Evolutionary conservation across 1,140 invertebrate species (phyloP), one percentile per base, ranked within the genome.

Genomic region (Nixonia krombeini): DNA sequence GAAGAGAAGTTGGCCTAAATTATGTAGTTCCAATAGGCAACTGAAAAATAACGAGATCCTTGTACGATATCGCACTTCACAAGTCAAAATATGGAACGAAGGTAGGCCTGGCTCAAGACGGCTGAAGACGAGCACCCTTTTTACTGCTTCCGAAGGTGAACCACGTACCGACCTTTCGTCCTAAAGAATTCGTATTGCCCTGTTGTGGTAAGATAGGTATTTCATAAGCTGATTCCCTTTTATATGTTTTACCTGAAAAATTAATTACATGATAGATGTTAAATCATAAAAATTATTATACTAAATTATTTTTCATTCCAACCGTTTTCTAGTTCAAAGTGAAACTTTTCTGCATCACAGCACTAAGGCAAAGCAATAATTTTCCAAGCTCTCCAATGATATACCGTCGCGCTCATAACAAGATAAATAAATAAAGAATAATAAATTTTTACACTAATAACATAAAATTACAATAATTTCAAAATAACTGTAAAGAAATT

Each of bases 121-220:
- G 80, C 51, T 86, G 83, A 41, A 79, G 81, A 71, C 84, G 81
- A 10, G 84, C 70, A 7, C 81, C 82, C 68, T 89, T 88, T 72
- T 88, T 88, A 68, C 80, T 86, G 52, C 83, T 85, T 23, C 87
- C 87, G 63, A 89, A 88, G 16, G 82, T 88, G 59, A 89, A 89
- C 88, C 88, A 89, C 0, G 86, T 88, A 13, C 87, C 87, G 37
- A 89, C 86, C 75, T 88, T 88, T 15, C 87, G 79, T 21, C 88
- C 87, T 35, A 89, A 65, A 13, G 87, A 87, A 62, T 87, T 86
- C 12, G 86, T 84, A 35, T 71, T 71, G 6, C 69, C 59, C 70
- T 85, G 74, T 70, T 66, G 70, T 75, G 85, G 35, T 55, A 86
- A 74, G 18, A 75, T 79, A 8, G 86, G 81, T 35, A 86, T 82